phyloP scores from a whole-genome alignment of 2,113 vertebrate genomes.

The Aldabrachelys gigantea region DNA sequence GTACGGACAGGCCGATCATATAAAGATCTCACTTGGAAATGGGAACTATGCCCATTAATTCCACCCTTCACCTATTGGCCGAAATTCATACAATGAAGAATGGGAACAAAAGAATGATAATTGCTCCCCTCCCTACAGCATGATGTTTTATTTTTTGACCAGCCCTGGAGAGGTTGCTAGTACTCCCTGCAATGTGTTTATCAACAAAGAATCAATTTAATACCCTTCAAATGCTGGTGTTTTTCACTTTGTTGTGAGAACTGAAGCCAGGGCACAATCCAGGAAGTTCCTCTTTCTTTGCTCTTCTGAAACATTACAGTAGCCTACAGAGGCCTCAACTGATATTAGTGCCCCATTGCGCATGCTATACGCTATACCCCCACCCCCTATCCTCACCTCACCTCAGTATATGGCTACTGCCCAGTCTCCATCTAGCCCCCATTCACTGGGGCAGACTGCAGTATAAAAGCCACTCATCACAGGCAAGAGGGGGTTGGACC shows the following conservation, averaged over 20 bases:
- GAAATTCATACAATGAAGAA: background rate
- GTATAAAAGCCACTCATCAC: too few relatives aligned
- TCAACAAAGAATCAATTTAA: conserved; percentile 16
- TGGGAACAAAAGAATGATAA: background rate
- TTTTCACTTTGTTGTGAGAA: background rate
- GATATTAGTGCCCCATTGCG: background rate
- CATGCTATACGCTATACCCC: background rate
- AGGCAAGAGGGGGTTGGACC: too few relatives aligned
- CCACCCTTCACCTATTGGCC: background rate
- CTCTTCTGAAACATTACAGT: background rate
- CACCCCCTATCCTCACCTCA: too few relatives aligned
- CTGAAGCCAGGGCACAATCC: background rate
- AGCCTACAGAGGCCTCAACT: background rate
- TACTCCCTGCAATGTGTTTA: background rate
- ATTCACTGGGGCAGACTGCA: too few relatives aligned
- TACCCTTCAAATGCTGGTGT: background rate
- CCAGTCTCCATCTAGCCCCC: too few relatives aligned
- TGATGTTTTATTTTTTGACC: conserved; percentile 10
- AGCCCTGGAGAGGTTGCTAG: fast-evolving
- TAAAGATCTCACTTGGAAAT: conserved; percentile 1
- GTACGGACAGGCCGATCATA: background rate
- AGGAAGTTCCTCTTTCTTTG: background rate
- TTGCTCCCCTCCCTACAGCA: background rate
- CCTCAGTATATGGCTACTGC: too few relatives aligned
- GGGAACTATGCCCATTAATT: background rate